These are phyloP conservation scores for Drosophila grimshawi DNA, from an alignment of 1,140 invertebrate species.

Conservation along the genomic window DNA sequence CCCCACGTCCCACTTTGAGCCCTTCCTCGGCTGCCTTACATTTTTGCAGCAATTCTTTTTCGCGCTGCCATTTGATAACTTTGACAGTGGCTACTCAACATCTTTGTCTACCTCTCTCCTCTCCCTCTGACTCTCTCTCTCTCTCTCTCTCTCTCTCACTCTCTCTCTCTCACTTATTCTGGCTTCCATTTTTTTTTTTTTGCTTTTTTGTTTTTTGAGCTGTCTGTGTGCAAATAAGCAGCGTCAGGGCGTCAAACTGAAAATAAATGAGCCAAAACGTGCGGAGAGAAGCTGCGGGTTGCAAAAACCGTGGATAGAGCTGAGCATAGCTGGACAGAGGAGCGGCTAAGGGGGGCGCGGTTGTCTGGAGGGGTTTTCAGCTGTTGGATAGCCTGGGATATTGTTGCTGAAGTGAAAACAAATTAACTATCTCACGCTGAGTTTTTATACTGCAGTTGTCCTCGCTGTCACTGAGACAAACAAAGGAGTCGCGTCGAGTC, in stretches of 20 bases:
- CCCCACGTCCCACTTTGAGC: conserved; percentile 6
- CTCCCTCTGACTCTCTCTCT: background rate
- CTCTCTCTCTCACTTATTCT: background rate
- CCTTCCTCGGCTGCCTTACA: conserved; percentile 18
- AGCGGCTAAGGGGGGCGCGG: background rate
- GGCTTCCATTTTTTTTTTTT: conserved; percentile 7
- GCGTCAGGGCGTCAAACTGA: conserved; percentile 79
- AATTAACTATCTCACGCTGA: conserved; percentile 82
- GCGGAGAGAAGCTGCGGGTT: conserved; percentile 47
- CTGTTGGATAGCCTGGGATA: conserved; percentile 47
- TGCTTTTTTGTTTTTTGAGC: conserved; percentile 23
- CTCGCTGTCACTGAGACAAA: conserved; percentile 49
- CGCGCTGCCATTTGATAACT: conserved; percentile 77
- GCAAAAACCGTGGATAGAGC: background rate
- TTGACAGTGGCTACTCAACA: conserved; percentile 75
- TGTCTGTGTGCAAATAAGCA: conserved; percentile 79
- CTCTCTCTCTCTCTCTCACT: background rate
- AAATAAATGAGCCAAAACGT: conserved; percentile 81
- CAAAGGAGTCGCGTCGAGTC: conserved; percentile 21
- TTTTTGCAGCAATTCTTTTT: conserved; percentile 54
- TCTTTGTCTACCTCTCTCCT: conserved; percentile 37
- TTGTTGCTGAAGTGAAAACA: conserved; percentile 81
- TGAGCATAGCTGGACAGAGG: background rate
- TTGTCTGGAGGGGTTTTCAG: background rate
- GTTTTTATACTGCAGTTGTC: conserved; percentile 67